Conservation (phyloP, 2,888 invertebrate species). For the Cosmia trapezina region DNA sequence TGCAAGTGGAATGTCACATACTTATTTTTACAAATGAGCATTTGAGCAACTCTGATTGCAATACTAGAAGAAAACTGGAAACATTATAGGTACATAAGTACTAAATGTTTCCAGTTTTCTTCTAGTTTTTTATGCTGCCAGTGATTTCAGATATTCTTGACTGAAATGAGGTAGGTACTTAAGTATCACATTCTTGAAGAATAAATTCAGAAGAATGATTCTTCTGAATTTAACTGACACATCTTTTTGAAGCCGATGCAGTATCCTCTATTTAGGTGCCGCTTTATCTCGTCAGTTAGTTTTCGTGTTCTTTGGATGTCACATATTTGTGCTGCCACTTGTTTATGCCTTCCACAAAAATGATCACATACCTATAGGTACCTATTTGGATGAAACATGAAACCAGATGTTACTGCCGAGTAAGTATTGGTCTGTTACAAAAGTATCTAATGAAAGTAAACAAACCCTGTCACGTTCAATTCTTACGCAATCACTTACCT, state of each 20-base stretch:
- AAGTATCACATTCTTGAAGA: no score
- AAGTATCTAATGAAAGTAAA: not conserved
- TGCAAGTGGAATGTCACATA: not conserved
- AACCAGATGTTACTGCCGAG: not conserved
- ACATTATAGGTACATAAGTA: not conserved
- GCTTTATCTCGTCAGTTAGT: no score
- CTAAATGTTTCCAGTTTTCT: no score
- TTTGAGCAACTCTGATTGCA: not conserved
- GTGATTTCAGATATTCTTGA: no score
- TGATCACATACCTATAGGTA: not conserved
- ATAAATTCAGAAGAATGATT: no score
- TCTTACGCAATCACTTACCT: not conserved
- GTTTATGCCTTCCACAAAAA: not conserved
- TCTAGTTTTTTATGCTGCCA: not conserved
- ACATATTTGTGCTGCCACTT: not conserved
- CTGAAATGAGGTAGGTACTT: no score
- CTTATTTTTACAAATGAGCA: no score
- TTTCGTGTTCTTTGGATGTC: not conserved
- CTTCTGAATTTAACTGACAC: no score
- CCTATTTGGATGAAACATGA: constrained; percentile 1
- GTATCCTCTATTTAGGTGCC: no score
- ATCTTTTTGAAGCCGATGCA: not conserved
- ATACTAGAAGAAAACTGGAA: not conserved
- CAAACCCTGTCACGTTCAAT: not conserved
- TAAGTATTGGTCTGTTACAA: not conserved